Base-by-base conservation (phyloP, 1,140 invertebrate genomes). In the Leptopilina clavipes region DNA sequence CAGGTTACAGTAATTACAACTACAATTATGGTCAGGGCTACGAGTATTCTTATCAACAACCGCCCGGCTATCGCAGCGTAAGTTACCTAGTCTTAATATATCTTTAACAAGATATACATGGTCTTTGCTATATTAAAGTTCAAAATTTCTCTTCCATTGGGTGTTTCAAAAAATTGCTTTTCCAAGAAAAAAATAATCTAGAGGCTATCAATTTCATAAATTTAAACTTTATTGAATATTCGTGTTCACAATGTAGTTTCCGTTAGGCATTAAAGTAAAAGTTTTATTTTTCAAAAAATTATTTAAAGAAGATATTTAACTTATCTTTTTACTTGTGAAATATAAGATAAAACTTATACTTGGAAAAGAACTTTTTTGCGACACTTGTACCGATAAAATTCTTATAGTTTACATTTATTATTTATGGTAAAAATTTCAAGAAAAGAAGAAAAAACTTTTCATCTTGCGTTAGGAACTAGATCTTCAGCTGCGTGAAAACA, bases 31-130 rank as follows among this genome's bases (percentile, higher is more conserved):
- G 81, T 9, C 85, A 85, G 70, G 78, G 81, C 22, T 90, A 90
- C 54, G 86, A 90, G 79, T 90, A 90, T 54, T 71, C 77, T 73
- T 89, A 90, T 54, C 89, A 86, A 25, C 89, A 87, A 72, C 80
- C 86, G 0, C 14, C 87, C 11, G 82, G 82, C 59, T 89, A 90
- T 80, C 85, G 89, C 75, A 90, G 88, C 81, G 89, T 90, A 87
- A 90, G 89, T 89, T 74, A 52, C 17, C 78, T 74, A 25, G 48
- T 52, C 73, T 2, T 71, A 71, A 70, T 43, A 48, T 22, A 31
- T 75, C 37, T 31, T 18, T 10, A 40, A 44, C 71, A 76, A 56
- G 72, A 71, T 2, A 18, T 54, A 65, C 31, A 78, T 19, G 43
- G 52, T 78, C 44, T 72, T 72, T 44, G 12, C 17, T 72, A 44